Evolutionary conservation across 2,797 vertebrate genomes (phyloP).

Genomic region (Gymnopithys bicolor): DNA sequence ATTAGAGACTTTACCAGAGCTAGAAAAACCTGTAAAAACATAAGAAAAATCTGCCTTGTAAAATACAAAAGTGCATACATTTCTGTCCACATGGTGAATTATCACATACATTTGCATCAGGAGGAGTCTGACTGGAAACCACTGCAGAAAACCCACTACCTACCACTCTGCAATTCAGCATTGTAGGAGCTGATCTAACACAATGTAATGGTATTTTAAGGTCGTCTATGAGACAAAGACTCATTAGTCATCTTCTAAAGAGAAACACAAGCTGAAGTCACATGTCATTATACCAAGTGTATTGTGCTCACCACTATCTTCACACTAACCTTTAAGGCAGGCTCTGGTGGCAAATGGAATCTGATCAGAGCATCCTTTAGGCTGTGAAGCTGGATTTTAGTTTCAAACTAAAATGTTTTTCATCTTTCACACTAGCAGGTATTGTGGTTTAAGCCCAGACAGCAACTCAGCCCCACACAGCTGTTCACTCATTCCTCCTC

Average conservation of each 20-base stretch:
- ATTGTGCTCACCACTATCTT: background rate
- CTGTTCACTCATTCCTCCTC: background rate
- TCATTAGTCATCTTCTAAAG: constrained; percentile 66
- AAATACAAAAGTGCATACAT: constrained; percentile 30
- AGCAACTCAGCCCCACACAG: background rate
- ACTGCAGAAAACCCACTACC: constrained; percentile 24
- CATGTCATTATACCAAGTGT: constrained; percentile 10
- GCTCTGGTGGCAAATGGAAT: background rate
- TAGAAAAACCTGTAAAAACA: constrained; percentile 21
- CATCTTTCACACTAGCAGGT: background rate
- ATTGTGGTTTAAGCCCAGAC: background rate
- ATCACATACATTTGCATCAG: constrained; percentile 63
- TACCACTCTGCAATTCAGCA: constrained; percentile 42
- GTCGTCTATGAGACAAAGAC: constrained; percentile 40
- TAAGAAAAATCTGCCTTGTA: constrained; percentile 47
- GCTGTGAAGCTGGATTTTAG: background rate
- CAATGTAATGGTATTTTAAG: constrained; percentile 65
- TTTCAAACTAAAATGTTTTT: background rate
- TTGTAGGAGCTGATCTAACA: constrained; percentile 62
- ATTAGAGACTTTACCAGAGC: constrained; percentile 52
- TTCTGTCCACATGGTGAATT: constrained; percentile 55
- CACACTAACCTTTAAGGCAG: background rate
- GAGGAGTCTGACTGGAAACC: constrained; percentile 57
- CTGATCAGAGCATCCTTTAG: background rate
- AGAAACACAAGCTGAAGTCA: constrained; percentile 50